Evolutionary conservation across 2,113 vertebrate genomes (phyloP).

Genomic region (Cynopterus brachyotis): DNA sequence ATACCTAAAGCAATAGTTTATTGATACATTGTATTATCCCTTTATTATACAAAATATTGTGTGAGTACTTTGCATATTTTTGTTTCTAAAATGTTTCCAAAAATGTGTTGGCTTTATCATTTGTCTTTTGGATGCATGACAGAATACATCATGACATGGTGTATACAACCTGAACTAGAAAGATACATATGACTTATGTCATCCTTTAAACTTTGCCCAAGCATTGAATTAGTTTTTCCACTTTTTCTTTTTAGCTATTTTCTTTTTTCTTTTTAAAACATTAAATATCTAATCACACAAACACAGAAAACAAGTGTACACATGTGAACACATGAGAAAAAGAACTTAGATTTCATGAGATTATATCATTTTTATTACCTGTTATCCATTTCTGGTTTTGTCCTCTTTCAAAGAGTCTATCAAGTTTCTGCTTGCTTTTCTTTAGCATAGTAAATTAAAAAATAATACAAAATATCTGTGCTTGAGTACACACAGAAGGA

Average conservation of each 20-base stretch:
- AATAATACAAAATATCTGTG: neutral
- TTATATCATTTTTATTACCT: neutral
- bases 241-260: neutral
- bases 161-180: neutral
- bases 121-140: neutral
- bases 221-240: neutral
- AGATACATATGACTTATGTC: neutral
- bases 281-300: neutral
- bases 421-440: neutral
- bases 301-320: neutral
- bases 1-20: neutral
- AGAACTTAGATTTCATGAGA: neutral
- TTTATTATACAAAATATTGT: neutral
- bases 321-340: neutral
- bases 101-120: neutral
- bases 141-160: neutral
- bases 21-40: neutral
- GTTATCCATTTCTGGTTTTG: neutral
- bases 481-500: conserved; percentile 9
- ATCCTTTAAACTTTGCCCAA: conserved; percentile 40
- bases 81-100: neutral
- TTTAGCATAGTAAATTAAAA: neutral
- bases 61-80: neutral
- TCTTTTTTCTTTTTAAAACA: neutral
- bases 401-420: neutral